These are phyloP conservation scores for Drosophila melanica DNA, from an alignment of 1,140 invertebrate species.

Conservation along the genomic window DNA sequence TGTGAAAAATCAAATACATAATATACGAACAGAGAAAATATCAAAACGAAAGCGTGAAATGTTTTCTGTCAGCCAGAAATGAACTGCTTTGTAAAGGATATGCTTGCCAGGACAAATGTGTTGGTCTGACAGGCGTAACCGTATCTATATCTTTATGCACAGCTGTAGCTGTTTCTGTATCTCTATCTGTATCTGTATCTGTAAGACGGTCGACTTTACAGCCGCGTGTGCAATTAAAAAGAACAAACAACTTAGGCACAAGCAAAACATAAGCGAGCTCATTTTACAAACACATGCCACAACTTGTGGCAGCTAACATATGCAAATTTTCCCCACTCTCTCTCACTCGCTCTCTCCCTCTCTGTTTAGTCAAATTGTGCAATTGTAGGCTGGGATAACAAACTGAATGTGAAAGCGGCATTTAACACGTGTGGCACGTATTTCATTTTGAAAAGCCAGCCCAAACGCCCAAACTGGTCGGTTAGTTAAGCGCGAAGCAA, in stretches of 20 bases:
- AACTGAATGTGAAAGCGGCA: slow-evolving; percentile 44
- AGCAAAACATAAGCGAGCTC: slow-evolving; percentile 23
- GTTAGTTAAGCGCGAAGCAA: slow-evolving; percentile 51
- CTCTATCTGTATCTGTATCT: slow-evolving; percentile 6
- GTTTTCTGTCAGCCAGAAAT: slow-evolving; percentile 7
- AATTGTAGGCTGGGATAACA: slow-evolving; percentile 64
- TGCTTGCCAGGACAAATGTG: slow-evolving; percentile 11
- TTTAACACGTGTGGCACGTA: slow-evolving; percentile 81
- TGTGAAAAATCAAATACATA: slow-evolving; percentile 43
- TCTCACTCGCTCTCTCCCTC: neutral
- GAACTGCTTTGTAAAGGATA: slow-evolving; percentile 31
- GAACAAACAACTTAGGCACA: slow-evolving; percentile 56
- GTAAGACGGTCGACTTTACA: slow-evolving; percentile 28
- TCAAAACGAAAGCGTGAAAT: slow-evolving; percentile 14
- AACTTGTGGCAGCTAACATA: slow-evolving; percentile 42
- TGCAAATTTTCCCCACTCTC: slow-evolving; percentile 49
- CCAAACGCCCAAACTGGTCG: neutral
- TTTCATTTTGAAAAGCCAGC: slow-evolving; percentile 64
- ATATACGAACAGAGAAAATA: slow-evolving; percentile 30
- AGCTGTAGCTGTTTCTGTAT: slow-evolving; percentile 7
- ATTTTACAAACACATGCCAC: slow-evolving; percentile 21
- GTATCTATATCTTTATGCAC: slow-evolving; percentile 5
- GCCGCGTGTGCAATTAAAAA: slow-evolving; percentile 68
- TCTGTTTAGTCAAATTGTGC: slow-evolving; percentile 65
- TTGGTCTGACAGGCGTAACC: slow-evolving; percentile 29